Evolutionary conservation across 2,888 invertebrate genomes (phyloP), one percentile per base, ranked within the genome.

Genomic region (Eristalis tenax): DNA sequence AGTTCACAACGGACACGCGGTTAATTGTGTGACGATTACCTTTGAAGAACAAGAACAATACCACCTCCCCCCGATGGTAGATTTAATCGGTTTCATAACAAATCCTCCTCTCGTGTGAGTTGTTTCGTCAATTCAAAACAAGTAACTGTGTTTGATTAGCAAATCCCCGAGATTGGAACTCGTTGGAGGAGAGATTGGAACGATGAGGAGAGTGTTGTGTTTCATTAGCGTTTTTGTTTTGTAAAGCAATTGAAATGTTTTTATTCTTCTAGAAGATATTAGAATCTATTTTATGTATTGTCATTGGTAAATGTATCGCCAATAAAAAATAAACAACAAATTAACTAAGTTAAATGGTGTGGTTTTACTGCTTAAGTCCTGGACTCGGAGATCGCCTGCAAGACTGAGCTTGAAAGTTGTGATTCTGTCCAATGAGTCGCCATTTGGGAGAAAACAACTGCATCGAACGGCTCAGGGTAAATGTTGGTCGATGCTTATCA

Each of bases 251-350:
- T 69, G n/a, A 74, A 64, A 66, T 64, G 13, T 57, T 75, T 66
- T 59, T 61, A 8, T 38, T 74, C 57, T 59, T 56, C 56, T 61
- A 80, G 73, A 71, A 64, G 81, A 66, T 81, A 66, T 81, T 85
- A 26, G 76, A 73, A 73, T 76, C 18, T 63, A 50, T 68, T 78
- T 69, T 59, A 75, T 75, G 80, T 61, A 76, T 71, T 61, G 59
- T 80, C 43, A 80, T 80, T 76, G 80, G 66, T 63, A 68, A 57
- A 66, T 66, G 61, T 76, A 68, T 71, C 70, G 32, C 61, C 80
- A 84, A 84, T 84, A 84, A 84, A 84, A 84, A 26, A n/a, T n/a
- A 26, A 59, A 59, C 32, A 26, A n/a, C 23, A 38, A 80, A 84
- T 26, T 78, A 63, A 83, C 79, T 69, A 26, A 59, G 26, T 59